Base-by-base conservation (phyloP, 2,113 vertebrate species). In the Aythya baeri region DNA sequence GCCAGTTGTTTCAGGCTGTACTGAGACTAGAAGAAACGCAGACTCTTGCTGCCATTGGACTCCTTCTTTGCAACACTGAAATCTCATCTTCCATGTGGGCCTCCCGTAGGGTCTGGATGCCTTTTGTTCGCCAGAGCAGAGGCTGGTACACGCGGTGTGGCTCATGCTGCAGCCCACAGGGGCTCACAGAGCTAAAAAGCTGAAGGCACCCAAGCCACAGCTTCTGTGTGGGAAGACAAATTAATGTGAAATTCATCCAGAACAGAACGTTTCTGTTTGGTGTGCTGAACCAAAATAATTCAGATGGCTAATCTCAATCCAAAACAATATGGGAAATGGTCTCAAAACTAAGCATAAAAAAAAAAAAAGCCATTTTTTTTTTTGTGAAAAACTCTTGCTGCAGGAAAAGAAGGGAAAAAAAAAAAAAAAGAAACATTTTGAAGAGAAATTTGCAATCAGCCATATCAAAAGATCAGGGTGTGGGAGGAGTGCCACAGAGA, bases 401-500 rank as follows among this genome's bases (percentile, higher is more conserved):
- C 29, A 81, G 43, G 25, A 46, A 82, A 49, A 78, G 43, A 27
- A 17, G 54, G 86, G 71, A 75, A 11, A 41, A 41, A 41, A 41
- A 41, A 82, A 10, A 54, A 66, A 74, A 23, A 76, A 61, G 72
- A n/a, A 70, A 62, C 21, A 50, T 92, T 94, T 92, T 91, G 44
- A 79, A 93, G 52, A 85, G 55, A 91, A 89, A 93, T 82, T 89
- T 94, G 90, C 73, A 76, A 13, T 91, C 88, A 95, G 49, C 77
- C 41, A 1, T 92, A 89, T 86, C 83, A 68, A 94, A 91, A 95
- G 90, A 95, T 91, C 68, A 87, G 81, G 31, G 66, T 79, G 96
- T 96, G 71, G 94, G 94, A 94, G 93, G 88, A 94, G 63, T 73
- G 78, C 71, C 73, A 87, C 80, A 87, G 88, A 76, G 92, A 94